phyloP scores from a whole-genome alignment of 2,888 invertebrate species.

The Marronus borbonicus region DNA sequence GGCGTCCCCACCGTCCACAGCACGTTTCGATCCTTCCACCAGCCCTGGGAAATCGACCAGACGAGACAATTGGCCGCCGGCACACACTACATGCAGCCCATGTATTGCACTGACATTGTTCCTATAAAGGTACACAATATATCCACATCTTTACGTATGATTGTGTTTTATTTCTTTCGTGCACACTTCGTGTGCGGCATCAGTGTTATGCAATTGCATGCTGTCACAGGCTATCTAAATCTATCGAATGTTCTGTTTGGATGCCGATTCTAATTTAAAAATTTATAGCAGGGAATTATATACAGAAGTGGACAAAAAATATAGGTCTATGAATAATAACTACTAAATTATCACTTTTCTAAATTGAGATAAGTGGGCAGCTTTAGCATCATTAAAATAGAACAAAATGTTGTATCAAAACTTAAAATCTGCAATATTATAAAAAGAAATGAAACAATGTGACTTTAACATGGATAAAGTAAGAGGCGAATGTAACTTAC shows the following conservation, averaged over 20 bases:
- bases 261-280: neutral
- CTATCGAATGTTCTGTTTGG: slow-evolving; percentile 38
- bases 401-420: too few relatives aligned
- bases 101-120: slow-evolving; percentile 73
- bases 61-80: slow-evolving; percentile 72
- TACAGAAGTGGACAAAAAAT: too few relatives aligned
- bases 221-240: slow-evolving; percentile 19
- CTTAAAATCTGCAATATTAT: too few relatives aligned
- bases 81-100: slow-evolving; percentile 67
- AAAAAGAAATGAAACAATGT: too few relatives aligned
- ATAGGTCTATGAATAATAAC: too few relatives aligned
- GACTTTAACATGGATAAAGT: too few relatives aligned
- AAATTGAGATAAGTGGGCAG: too few relatives aligned
- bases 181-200: slow-evolving; percentile 41
- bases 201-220: slow-evolving; percentile 42
- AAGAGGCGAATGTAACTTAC: too few relatives aligned
- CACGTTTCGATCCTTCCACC: slow-evolving; percentile 76
- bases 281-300: too few relatives aligned
- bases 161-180: slow-evolving; percentile 3
- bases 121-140: slow-evolving; percentile 71
- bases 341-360: too few relatives aligned
- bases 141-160: slow-evolving; percentile 39
- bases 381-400: too few relatives aligned
- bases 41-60: slow-evolving; percentile 80
- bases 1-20: slow-evolving; percentile 71